A percentile compares a stretch with the other conserved stretches of the same genome.
These are phyloP conservation scores for Cybosia mesomella DNA, from an alignment of 2,888 invertebrate genomes.

Conservation along the genomic window DNA sequence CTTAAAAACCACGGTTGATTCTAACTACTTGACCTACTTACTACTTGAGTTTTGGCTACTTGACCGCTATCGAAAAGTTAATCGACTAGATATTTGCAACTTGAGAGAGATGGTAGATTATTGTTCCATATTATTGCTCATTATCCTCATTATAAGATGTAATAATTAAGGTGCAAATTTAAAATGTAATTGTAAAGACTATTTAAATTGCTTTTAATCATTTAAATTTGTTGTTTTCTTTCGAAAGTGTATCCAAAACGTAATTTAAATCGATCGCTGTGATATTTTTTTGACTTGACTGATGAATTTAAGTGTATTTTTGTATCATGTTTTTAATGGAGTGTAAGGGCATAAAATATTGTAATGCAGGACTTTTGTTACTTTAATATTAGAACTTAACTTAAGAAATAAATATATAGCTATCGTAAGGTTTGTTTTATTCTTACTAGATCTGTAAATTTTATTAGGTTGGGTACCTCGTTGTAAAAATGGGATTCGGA, in stretches of 20 bases:
- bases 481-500: not conserved
- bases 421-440: constrained; percentile 2
- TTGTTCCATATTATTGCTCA: constrained; percentile 37
- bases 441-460: not conserved
- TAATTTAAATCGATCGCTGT: constrained; percentile 63
- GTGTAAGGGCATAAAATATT: constrained; percentile 37
- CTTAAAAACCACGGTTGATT: not conserved
- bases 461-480: not conserved
- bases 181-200: constrained; percentile 12
- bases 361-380: constrained; percentile 40
- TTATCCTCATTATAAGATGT: constrained; percentile 18
- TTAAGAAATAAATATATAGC: constrained; percentile 32
- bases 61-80: not conserved
- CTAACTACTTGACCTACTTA: not conserved
- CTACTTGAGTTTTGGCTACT: not conserved
- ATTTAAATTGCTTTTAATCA: constrained; percentile 43
- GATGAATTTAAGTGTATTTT: constrained; percentile 72
- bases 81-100: not conserved
- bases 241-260: constrained; percentile 46
- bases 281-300: constrained; percentile 76
- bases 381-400: constrained; percentile 12
- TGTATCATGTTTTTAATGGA: constrained; percentile 55
- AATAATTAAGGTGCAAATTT: constrained; percentile 24
- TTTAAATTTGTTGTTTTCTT: constrained; percentile 40
- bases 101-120: not conserved